Base-by-base conservation (phyloP, 2,113 vertebrate species). In the Hiodon tergisus region DNA sequence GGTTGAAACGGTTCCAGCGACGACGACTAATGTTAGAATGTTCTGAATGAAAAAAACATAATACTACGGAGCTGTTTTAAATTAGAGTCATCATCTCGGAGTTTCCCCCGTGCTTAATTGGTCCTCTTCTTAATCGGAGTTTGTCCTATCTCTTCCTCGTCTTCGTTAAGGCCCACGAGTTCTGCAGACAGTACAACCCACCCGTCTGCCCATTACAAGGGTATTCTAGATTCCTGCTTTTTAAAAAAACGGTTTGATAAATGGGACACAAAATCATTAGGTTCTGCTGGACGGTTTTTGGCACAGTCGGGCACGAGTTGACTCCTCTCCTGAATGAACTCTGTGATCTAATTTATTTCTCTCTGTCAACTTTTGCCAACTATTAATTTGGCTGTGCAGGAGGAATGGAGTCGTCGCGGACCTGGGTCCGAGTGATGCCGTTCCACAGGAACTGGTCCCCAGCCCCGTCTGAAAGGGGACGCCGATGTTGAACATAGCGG, bases 341-440 rank as follows among this genome's bases (percentile, higher is more conserved):
- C 79, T 77, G 68, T 86, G 83, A 85, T 86, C 83, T 83, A 82
- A 83, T 82, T 84, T 80, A 14, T 71, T 71, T 75, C 71, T 68
- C 74, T 85, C 85, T 86, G 78, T 83, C 72, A 85, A 83, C 82
- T 77, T 78, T 76, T 82, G 85, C 85, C 83, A 85, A 85, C 78
- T 76, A 82, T 79, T 81, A 66, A 74, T 76, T 82, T 78, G 4
- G 75, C 71, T 71, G 74, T 76, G 77, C 72, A 71, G 57, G 74
- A 67, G 60, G 78, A 76, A 77, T 62, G 63, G 74, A 81, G 80
- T 62, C 76, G 74, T 76, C 75, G 69, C 69, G 80, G 83, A 79
- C 82, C 80, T 52, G 70, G 55, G 53, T 82, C 82, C 83, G 85
- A 82, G 84, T 86, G 82, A 84, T 83, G 85, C 85, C 84, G 79